These are phyloP conservation scores for Diabrotica balteata DNA, from an alignment of 2,888 invertebrate genomes.

Conservation along the genomic window DNA sequence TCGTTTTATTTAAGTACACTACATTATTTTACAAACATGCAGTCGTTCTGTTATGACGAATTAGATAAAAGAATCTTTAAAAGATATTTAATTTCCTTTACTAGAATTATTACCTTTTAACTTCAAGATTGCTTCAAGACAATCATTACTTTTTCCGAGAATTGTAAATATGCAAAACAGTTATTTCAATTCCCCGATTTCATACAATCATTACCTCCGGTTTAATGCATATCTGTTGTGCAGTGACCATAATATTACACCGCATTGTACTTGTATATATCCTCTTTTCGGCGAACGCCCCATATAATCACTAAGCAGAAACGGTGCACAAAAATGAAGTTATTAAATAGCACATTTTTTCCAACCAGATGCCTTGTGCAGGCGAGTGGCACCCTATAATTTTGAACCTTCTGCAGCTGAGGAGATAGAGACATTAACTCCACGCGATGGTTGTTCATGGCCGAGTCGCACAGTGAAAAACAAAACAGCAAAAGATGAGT, in stretches of 20 bases:
- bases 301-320: slow-evolving; percentile 26
- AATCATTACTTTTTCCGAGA: too few species aligned
- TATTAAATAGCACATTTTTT: slow-evolving; percentile 28
- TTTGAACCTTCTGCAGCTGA: slow-evolving; percentile 28
- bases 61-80: too few species aligned
- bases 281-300: slow-evolving; percentile 5
- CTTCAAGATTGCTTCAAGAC: too few species aligned
- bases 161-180: too few species aligned
- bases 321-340: slow-evolving; percentile 28
- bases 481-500: neutral
- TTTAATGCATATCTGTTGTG: neutral
- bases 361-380: slow-evolving; percentile 31
- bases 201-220: too few species aligned
- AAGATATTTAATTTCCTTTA: too few species aligned
- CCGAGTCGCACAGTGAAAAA: slow-evolving; percentile 10
- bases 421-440: slow-evolving; percentile 34
- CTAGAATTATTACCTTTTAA: too few species aligned
- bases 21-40: too few species aligned
- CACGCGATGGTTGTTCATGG: slow-evolving; percentile 28
- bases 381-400: slow-evolving; percentile 30
- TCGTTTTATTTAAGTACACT: too few species aligned
- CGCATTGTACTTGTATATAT: slow-evolving; percentile 1
- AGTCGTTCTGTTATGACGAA: too few species aligned
- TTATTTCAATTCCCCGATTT: too few species aligned
- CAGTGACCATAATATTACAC: neutral